Evolutionary conservation across 1,140 invertebrate species (phyloP), one percentile per base, ranked within the genome.

Genomic region (Cotesia glomerata): DNA sequence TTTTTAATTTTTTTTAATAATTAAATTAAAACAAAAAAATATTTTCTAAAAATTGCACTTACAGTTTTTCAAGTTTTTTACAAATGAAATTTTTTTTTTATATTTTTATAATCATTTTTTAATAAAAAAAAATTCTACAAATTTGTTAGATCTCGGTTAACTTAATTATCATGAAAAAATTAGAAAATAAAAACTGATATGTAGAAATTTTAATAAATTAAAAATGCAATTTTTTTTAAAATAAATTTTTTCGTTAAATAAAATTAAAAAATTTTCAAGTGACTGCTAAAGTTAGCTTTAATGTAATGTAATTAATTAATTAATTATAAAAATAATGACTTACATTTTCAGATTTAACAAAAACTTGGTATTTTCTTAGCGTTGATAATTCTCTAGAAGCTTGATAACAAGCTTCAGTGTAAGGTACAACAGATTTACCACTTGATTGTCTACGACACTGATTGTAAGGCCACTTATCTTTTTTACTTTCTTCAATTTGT

Each of bases 371-470:
- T 69, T 79, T 83, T 61, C 85, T 78, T 5, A 86, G 77, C 3
- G 85, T 87, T 2, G 85, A 86, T 51, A 87, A 75, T 77, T 87
- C 85, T 71, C 74, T 81, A 4, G 85, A 86, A 34, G 75, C 78
- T 77, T 83, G 79, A 67, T 86, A 86, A 74, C 86, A 87, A 51
- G 84, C 83, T 61, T 83, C 78, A 0, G 85, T 82, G 26, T 81
- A 86, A 26, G 83, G 82, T 4, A 80, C 59, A 39, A 80, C 77
- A 14, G 11, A 71, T 69, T 83, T 85, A 8, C 69, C 80, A 62
- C 76, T 65, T 4, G 77, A 74, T 61, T 82, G 75, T 34, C 78
- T 64, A 49, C 77, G 74, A 72, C 85, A 87, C 56, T 83, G 75
- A 18, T 76, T 74, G 58, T 85, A 86, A 8, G 85, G 86, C 85